These are phyloP conservation scores for Drosophila hydei DNA, from an alignment of 1,140 invertebrate genomes.

Conservation along the genomic window DNA sequence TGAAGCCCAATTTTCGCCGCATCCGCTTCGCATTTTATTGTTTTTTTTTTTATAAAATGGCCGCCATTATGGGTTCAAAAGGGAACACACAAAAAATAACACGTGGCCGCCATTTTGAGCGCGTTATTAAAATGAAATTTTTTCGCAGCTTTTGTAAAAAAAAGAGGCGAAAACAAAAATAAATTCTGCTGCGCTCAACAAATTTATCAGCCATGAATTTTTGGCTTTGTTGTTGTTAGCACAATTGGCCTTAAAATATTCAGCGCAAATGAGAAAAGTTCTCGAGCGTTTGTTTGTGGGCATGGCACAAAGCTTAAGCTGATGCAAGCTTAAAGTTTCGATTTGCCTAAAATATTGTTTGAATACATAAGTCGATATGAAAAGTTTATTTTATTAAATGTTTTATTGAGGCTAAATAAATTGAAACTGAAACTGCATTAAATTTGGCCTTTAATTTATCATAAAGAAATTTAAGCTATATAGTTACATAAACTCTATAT, in stretches of 20 bases:
- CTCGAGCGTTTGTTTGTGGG: constrained; percentile 19
- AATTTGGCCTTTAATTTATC: no score
- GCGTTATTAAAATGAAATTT: constrained; percentile 40
- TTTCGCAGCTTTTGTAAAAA: neutral
- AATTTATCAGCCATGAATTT: constrained; percentile 40
- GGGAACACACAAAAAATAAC: constrained; percentile 6
- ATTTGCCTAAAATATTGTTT: constrained; percentile 2
- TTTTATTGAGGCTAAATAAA: no score
- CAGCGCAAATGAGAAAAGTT: constrained; percentile 48
- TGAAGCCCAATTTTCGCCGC: constrained; percentile 27
- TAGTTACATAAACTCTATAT: no score
- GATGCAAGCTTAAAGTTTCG: constrained; percentile 24
- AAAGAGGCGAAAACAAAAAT: constrained; percentile 2
- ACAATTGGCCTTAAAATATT: constrained; percentile 49
- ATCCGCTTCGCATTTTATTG: constrained; percentile 20
- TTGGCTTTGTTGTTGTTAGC: constrained; percentile 7
- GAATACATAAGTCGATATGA: neutral
- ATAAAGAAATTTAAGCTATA: no score
- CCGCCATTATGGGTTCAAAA: constrained; percentile 33
- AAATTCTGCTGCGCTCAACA: constrained; percentile 18
- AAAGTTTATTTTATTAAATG: neutral
- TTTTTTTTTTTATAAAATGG: constrained; percentile 26
- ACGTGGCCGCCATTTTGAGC: constrained; percentile 28
- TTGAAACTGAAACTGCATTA: no score
- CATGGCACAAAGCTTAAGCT: constrained; percentile 26